phyloP scores from a whole-genome alignment of 2,113 vertebrate genomes.

The Prochilodus magdalenae region DNA sequence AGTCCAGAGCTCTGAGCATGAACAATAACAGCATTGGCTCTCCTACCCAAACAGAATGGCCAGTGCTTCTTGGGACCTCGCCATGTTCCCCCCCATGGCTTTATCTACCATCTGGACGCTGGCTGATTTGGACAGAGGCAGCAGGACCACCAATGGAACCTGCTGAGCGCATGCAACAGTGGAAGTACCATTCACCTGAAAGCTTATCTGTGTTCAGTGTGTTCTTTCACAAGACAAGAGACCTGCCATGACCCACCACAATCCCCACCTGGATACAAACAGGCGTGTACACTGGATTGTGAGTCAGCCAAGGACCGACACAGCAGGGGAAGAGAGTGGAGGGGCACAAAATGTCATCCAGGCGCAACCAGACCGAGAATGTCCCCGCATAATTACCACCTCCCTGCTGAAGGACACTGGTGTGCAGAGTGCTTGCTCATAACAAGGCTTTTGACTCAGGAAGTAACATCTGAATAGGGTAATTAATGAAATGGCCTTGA shows the following conservation, averaged over 20 bases:
- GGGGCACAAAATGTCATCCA: conserved; percentile 45
- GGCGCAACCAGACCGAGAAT: conserved; percentile 60
- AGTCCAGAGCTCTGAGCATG: conserved; percentile 15
- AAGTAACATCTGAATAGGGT: background rate
- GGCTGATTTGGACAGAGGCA: conserved; percentile 15
- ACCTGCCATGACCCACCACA: background rate
- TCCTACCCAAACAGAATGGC: conserved; percentile 14
- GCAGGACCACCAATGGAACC: conserved; percentile 21
- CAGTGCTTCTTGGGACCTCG: conserved; percentile 9
- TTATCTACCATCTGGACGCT: conserved; percentile 1
- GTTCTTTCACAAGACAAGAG: conserved; percentile 26
- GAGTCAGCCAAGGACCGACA: conserved; percentile 15
- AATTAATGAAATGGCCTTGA: background rate
- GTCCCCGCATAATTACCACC: conserved; percentile 20
- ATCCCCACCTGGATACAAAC: conserved; percentile 1
- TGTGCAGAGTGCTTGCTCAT: conserved; percentile 21
- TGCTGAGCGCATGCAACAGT: conserved; percentile 25
- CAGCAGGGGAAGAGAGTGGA: conserved; percentile 53
- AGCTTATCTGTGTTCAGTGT: conserved; percentile 10
- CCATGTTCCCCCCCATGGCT: background rate
- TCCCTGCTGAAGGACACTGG: conserved; percentile 15
- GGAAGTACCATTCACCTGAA: conserved; percentile 21
- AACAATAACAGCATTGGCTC: conserved; percentile 17
- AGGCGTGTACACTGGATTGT: background rate
- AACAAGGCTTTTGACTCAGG: background rate